Base-by-base conservation (phyloP, 1,140 invertebrate genomes). In the Anthonomus grandis region DNA sequence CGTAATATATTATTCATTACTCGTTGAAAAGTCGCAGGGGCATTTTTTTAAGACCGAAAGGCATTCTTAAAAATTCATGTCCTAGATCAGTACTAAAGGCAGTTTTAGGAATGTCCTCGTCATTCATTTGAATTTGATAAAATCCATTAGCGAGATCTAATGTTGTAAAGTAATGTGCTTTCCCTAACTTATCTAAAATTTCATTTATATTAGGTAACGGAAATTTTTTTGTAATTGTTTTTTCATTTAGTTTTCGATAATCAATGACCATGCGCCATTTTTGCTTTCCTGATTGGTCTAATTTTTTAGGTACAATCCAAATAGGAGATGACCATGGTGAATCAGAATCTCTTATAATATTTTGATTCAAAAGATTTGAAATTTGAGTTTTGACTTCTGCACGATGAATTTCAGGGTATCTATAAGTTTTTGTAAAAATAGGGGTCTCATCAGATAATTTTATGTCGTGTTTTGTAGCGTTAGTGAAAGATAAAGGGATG, bases 141-240 rank as follows among this genome's bases (percentile, higher is more conserved):
- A 74, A 80, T 1, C 79, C 77, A 17, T 62, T 70, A 0, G 64
- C 63, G 10, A 77, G 46, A 65, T 80, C 77, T 3, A 80, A 54
- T 0, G 67, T 66, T 18, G 65, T 67, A 49, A 79, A 78, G 51
- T 67, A 72, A 15, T 67, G 62, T 2, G 55, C 39, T 23, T 64
- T 68, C 0, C 59, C 64, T 23, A 80, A 47, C 21, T 58, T 60
- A 54, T 75, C 68, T 21, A 81, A 59, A 9, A 67, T 36, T 5
- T 56, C 52, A 10, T 21, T 19, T 12, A 82, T 79, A n/a, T 74
- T 64, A 9, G 79, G 78, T 4, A 83, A 51, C 0, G 81, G 79
- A 64, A 74, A 83, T 24, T 56, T 64, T 59, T 82, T 77, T 4
- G 60, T 62, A 9, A 74, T 62, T 6, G 70, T 74, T 48, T 65